Conservation (phyloP, 1,140 invertebrate species). For the Drosophila paulistorum region DNA sequence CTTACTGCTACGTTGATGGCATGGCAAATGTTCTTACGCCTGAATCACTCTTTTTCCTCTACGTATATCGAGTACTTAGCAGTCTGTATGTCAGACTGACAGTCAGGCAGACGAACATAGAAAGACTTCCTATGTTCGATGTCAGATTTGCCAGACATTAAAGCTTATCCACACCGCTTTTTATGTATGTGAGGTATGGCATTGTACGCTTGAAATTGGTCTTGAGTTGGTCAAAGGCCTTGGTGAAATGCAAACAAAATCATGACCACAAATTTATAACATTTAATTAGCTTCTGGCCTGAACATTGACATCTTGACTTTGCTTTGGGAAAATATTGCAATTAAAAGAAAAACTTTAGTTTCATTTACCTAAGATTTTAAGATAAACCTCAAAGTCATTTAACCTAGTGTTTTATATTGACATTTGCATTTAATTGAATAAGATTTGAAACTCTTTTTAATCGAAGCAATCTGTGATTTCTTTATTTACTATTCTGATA, state of each 20-base stretch:
- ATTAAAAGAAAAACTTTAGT: too few species aligned
- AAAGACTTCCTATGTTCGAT: conserved; percentile 33
- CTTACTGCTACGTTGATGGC: conserved; percentile 65
- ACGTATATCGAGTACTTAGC: conserved; percentile 42
- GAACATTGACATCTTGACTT: background rate
- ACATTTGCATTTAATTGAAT: too few species aligned
- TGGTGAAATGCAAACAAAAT: conserved; percentile 2
- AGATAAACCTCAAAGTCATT: too few species aligned
- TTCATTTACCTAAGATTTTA: too few species aligned
- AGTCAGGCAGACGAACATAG: conserved; percentile 12
- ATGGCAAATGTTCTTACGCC: conserved; percentile 63
- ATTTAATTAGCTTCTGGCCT: conserved; percentile 12
- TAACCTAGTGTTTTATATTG: too few species aligned
- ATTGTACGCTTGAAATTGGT: background rate
- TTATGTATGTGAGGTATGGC: background rate
- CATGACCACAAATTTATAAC: background rate
- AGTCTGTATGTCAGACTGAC: conserved; percentile 20
- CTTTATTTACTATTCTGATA: too few species aligned
- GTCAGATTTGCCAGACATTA: conserved; percentile 49
- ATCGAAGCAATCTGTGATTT: too few species aligned
- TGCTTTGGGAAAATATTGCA: background rate
- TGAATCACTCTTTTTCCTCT: conserved; percentile 19
- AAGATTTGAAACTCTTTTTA: too few species aligned
- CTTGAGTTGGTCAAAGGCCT: conserved; percentile 2
- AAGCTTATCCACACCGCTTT: conserved; percentile 17